A percentile compares a stretch with the other conserved stretches of the same genome.
Conservation (phyloP, 2,113 vertebrate species). For the Eulacestoma nigropectus region DNA sequence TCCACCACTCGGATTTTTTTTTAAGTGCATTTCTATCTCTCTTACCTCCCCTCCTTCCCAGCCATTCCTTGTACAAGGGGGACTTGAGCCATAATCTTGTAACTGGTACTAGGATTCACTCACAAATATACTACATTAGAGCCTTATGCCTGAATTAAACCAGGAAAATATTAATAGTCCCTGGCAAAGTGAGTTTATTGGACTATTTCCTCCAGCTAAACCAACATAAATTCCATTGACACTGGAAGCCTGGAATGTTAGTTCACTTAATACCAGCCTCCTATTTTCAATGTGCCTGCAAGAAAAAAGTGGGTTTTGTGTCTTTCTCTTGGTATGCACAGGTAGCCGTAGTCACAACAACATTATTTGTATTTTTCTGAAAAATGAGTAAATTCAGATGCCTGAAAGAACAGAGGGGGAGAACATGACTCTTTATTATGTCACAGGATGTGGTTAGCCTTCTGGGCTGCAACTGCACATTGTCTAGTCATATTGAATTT, state of each 20-base stretch:
- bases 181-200: background rate
- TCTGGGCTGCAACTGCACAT: background rate
- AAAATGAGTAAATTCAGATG: background rate
- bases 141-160: background rate
- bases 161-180: background rate
- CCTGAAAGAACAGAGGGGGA: background rate
- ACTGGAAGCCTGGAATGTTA: background rate
- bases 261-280: background rate
- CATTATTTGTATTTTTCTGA: background rate
- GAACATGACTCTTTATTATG: background rate
- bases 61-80: background rate
- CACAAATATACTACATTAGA: background rate
- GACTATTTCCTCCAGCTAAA: background rate
- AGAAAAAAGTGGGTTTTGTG: background rate
- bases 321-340: background rate
- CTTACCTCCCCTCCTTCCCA: background rate
- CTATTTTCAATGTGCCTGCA: background rate
- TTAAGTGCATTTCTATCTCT: background rate
- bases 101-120: background rate
- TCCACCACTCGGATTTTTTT: background rate
- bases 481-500: background rate
- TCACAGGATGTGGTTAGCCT: background rate
- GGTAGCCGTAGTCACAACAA: fast-evolving
- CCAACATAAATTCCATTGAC: background rate
- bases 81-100: background rate